Evolutionary conservation across 2,797 vertebrate species (phyloP).

Genomic region (Tapirus indicus): DNA sequence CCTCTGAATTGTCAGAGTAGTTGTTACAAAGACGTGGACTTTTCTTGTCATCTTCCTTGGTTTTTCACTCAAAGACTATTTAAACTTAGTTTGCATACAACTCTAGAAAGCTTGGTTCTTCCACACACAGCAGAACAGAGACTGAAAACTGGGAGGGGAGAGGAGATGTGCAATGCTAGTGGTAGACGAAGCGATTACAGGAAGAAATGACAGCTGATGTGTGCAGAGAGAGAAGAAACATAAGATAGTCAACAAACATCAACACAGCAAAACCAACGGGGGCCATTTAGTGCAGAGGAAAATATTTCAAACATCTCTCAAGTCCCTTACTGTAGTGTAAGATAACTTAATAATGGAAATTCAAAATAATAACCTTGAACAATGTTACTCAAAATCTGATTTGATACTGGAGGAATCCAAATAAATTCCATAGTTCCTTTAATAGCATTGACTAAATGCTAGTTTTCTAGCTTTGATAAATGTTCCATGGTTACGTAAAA

Average conservation of each 20-base stretch:
- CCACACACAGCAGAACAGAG: not conserved
- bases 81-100: not conserved
- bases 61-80: not conserved
- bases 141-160: not conserved
- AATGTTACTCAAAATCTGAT: not conserved
- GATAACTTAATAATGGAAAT: not conserved
- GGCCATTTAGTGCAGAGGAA: not conserved
- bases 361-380: not conserved
- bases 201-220: not conserved
- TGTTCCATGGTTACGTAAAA: not conserved
- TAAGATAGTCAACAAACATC: not conserved
- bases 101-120: not conserved
- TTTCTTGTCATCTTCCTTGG: not conserved
- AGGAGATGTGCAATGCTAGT: rapidly evolving
- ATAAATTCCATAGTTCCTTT: not conserved
- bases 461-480: not conserved
- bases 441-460: not conserved
- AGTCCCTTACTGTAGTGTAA: not conserved
- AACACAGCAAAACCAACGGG: not conserved
- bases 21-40: not conserved
- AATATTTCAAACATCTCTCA: not conserved
- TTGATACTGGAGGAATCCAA: not conserved
- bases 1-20: not conserved
- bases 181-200: too few species aligned
- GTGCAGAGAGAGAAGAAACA: not conserved